These are phyloP conservation scores for Xiphorhynchus erythropygius DNA, from an alignment of 2,797 vertebrate genomes.

Conservation along the genomic window DNA sequence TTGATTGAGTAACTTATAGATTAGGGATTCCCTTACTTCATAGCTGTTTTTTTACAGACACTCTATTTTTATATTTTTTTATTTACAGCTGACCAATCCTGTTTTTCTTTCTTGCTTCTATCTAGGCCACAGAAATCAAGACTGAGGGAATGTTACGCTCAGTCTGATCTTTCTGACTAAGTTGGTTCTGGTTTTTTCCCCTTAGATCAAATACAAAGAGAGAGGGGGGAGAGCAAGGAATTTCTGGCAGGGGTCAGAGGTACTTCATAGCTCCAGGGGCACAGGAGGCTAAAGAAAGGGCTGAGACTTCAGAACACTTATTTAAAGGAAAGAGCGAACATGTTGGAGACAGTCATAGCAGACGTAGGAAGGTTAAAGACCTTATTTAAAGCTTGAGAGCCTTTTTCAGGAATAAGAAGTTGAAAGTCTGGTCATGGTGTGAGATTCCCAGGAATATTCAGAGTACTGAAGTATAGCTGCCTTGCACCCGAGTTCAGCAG, in stretches of 20 bases:
- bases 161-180: neutral
- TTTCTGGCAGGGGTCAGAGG: neutral
- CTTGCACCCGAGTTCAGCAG: neutral
- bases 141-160: neutral
- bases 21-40: neutral
- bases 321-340: neutral
- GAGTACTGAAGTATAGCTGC: neutral
- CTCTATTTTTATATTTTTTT: neutral
- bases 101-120: neutral
- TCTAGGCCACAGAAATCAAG: neutral
- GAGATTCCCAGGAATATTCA: neutral
- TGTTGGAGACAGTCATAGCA: neutral
- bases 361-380: neutral
- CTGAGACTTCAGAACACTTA: neutral
- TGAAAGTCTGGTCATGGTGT: neutral
- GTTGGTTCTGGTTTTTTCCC: neutral
- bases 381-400: neutral
- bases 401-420: neutral
- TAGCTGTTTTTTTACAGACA: neutral
- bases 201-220: neutral
- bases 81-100: neutral
- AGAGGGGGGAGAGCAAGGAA: neutral
- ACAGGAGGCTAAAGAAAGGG: neutral
- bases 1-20: neutral
- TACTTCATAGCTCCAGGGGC: neutral